phyloP scores from a whole-genome alignment of 2,113 vertebrate genomes.

The Pycnonotus jocosus region DNA sequence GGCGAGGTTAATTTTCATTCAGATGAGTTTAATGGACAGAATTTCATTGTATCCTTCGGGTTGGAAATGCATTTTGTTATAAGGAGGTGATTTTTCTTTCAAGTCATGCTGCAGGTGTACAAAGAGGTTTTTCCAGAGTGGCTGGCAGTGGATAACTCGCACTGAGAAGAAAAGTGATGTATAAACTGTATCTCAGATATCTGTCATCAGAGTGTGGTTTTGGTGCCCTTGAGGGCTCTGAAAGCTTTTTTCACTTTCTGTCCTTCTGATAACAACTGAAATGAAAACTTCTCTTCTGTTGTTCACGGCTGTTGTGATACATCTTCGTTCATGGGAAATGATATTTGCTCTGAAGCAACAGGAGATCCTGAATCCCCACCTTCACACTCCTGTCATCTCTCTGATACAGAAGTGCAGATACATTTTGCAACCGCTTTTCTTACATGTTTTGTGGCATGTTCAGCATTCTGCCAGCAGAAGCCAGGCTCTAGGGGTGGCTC shows the following conservation, averaged over 20 bases:
- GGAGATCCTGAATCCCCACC: background rate
- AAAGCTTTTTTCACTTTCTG: background rate
- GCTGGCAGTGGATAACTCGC: background rate
- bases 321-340: background rate
- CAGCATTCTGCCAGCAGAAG: background rate
- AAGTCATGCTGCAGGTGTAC: background rate
- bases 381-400: background rate
- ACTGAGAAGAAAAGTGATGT: background rate
- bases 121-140: background rate
- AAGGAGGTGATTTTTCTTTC: slow-evolving; percentile 1
- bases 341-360: background rate
- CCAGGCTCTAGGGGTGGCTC: fast-evolving
- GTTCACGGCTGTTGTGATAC: background rate
- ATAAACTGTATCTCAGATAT: background rate
- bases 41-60: background rate
- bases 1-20: background rate
- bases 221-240: background rate
- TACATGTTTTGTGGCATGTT: fast-evolving
- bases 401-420: background rate
- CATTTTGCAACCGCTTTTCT: background rate
- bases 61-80: background rate
- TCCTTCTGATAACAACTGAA: background rate
- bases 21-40: background rate
- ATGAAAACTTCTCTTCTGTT: background rate
- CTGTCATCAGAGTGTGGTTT: background rate